Percentiles rank a stretch among this genome's conserved stretches.
These are phyloP conservation scores for Anoplophora glabripennis DNA, from an alignment of 1,140 invertebrate species.

Conservation along the genomic window DNA sequence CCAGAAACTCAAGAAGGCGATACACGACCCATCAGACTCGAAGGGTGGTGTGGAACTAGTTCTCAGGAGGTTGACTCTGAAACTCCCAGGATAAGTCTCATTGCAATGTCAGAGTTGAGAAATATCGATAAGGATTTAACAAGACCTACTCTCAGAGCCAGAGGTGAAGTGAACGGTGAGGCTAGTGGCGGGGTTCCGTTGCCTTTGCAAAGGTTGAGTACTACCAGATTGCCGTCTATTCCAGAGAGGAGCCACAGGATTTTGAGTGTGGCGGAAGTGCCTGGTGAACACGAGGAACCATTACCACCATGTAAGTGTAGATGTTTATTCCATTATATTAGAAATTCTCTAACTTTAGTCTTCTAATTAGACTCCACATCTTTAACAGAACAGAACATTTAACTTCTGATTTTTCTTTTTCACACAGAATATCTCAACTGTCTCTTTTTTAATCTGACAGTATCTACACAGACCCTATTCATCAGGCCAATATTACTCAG, in stretches of 20 bases:
- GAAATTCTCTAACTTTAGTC: no score
- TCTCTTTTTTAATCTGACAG: no score
- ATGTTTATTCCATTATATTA: no score
- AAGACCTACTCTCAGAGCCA: constrained; percentile 29
- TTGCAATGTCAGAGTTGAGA: constrained; percentile 30
- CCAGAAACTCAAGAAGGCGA: constrained; percentile 46
- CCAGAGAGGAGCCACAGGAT: constrained; percentile 64
- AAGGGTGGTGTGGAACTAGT: constrained; percentile 22
- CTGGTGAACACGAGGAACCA: constrained; percentile 71
- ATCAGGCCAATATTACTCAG: no score
- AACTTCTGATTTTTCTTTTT: no score
- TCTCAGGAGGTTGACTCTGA: constrained; percentile 20
- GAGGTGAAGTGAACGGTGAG: constrained; percentile 36
- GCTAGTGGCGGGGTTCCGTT: constrained; percentile 53
- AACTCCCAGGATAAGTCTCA: constrained; percentile 32
- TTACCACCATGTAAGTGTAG: constrained; percentile 71
- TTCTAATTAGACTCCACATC: no score
- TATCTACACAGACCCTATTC: no score
- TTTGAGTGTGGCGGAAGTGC: constrained; percentile 62
- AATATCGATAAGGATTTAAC: constrained; percentile 29
- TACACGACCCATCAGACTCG: constrained; percentile 39
- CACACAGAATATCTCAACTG: no score
- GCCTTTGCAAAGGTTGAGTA: constrained; percentile 68
- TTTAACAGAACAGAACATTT: no score
- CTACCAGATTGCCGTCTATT: constrained; percentile 77